Conservation (phyloP, 2,113 vertebrate genomes). For the Oncorhynchus nerka region DNA sequence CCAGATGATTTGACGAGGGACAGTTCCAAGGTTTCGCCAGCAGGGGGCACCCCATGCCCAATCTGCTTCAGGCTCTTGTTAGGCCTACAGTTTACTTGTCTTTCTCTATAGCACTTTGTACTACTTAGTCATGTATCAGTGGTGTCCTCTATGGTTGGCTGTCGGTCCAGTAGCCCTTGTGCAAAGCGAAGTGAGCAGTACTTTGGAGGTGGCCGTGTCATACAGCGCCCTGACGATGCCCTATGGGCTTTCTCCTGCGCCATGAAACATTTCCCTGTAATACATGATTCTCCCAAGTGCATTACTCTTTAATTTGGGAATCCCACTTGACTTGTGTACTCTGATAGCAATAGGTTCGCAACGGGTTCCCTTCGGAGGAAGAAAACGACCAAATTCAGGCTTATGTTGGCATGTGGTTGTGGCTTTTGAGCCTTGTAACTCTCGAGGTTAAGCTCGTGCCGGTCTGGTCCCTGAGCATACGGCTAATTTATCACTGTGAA, state of each 20-base stretch:
- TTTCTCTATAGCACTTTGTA: conserved; percentile 62
- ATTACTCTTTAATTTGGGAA: not conserved
- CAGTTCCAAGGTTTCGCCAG: not conserved
- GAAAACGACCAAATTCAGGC: not conserved
- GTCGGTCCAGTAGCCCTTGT: conserved; percentile 26
- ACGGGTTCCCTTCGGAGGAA: not conserved
- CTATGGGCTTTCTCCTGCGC: not conserved
- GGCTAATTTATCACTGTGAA: conserved; percentile 67
- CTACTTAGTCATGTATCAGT: conserved; percentile 44
- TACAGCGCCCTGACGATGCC: not conserved
- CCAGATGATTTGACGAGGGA: conserved; percentile 33
- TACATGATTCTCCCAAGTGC: conserved; percentile 8
- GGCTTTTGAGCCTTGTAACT: not conserved
- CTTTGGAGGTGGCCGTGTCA: not conserved
- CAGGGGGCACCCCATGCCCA: not conserved
- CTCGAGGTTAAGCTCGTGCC: not conserved
- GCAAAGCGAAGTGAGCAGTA: conserved; percentile 21
- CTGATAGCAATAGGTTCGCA: not conserved
- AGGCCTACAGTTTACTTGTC: conserved; percentile 46
- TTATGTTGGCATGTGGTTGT: not conserved
- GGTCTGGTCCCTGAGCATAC: conserved; percentile 21
- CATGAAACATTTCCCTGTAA: not conserved
- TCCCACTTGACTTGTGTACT: conserved; percentile 25
- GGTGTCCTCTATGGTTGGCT: conserved; percentile 39
- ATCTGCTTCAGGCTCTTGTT: conserved; percentile 35